These are phyloP conservation scores for Sorex fumeus DNA, from an alignment of 2,113 vertebrate species.

Conservation along the genomic window DNA sequence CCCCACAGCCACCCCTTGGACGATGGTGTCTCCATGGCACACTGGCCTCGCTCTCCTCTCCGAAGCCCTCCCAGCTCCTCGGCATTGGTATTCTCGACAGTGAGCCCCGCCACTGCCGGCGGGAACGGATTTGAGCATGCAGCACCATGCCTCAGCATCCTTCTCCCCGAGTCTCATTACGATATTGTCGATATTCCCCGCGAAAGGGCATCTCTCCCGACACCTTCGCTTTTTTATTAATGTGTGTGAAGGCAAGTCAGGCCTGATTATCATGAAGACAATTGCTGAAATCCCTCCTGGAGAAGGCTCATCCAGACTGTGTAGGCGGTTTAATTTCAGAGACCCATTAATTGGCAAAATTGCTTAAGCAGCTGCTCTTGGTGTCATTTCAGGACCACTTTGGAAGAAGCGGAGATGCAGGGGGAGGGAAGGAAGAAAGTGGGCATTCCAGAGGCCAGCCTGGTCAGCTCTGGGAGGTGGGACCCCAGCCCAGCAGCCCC, in stretches of 20 bases:
- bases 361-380: constrained; percentile 90
- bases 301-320: constrained; percentile 89
- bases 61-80: neutral
- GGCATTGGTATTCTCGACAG: constrained; percentile 32
- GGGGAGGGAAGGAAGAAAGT: constrained; percentile 34
- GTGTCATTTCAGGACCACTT: constrained; percentile 90
- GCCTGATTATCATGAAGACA: constrained; percentile 91
- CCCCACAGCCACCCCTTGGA: neutral
- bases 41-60: neutral
- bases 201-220: constrained; percentile 90
- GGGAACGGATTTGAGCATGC: constrained; percentile 78
- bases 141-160: constrained; percentile 79
- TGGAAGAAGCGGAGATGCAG: constrained; percentile 84
- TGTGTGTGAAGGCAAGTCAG: constrained; percentile 90
- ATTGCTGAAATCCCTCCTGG: constrained; percentile 90
- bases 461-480: constrained; percentile 69
- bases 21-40: neutral
- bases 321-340: constrained; percentile 91
- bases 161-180: constrained; percentile 87
- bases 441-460: constrained; percentile 71
- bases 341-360: constrained; percentile 91
- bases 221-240: constrained; percentile 89
- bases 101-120: constrained; percentile 67
- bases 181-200: constrained; percentile 89
- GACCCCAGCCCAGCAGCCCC: constrained; percentile 74